phyloP scores from a whole-genome alignment of 92 coral and sea anemone species.

The Epizoanthus stellaris region DNA sequence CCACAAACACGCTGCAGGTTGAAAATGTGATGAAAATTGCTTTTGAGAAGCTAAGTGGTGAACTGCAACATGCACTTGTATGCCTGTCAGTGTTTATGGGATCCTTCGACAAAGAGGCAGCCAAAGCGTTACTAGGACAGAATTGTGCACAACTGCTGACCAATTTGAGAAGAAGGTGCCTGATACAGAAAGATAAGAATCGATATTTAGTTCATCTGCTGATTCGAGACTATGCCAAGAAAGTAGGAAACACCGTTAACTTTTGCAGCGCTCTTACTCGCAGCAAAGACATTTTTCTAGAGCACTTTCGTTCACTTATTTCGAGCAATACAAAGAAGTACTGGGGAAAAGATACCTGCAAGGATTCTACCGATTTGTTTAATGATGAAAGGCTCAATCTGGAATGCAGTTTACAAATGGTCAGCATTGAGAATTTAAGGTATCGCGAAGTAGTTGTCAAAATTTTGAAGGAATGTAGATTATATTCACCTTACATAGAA shows the following conservation, averaged over 20 bases:
- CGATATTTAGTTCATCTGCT: slow-evolving; percentile 14
- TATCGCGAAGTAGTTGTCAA: slow-evolving; percentile 5
- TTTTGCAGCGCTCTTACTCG: not conserved
- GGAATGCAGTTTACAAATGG: slow-evolving; percentile 10
- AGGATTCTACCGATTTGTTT: slow-evolving; percentile 27
- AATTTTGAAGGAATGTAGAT: not conserved
- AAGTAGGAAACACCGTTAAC: not conserved
- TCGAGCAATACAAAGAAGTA: slow-evolving; percentile 11
- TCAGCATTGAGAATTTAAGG: not conserved
- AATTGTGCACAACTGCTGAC: not conserved
- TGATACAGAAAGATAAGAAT: slow-evolving; percentile 5
- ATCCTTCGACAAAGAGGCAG: slow-evolving; percentile 46
- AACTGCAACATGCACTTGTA: slow-evolving; percentile 27
- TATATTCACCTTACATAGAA: slow-evolving; percentile 34
- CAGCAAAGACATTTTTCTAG: not conserved
- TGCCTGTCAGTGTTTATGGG: slow-evolving; percentile 38
- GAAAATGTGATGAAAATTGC: slow-evolving; percentile 15
- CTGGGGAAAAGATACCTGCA: slow-evolving; percentile 40
- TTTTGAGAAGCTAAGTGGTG: not conserved
- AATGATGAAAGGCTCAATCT: slow-evolving; percentile 50
- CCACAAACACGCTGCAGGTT: not conserved
- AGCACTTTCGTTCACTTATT: slow-evolving; percentile 9
- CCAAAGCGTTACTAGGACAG: slow-evolving; percentile 18
- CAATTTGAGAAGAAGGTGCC: slow-evolving; percentile 21
- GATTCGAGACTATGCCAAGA: slow-evolving; percentile 27